Evolutionary conservation across 2,888 invertebrate genomes (phyloP), one percentile per base, ranked within the genome.

Genomic region (Limnephilus marmoratus): DNA sequence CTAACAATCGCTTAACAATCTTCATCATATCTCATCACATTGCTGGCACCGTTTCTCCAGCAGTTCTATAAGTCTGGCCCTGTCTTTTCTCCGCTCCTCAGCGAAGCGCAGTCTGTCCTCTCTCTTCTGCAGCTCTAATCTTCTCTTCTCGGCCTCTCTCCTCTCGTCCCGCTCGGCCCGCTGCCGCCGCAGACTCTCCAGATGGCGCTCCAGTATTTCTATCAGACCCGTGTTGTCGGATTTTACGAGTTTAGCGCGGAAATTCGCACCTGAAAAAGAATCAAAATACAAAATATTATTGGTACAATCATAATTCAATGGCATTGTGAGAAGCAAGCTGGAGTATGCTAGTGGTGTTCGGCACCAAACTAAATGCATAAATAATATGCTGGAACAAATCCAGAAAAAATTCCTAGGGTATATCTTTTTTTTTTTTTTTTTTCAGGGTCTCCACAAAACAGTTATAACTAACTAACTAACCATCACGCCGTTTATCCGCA

Each of bases 61-160:
- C 24, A 89, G n/a, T 18, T 68, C 18, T 24, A 89, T 68, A 24
- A 89, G 88, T 80, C 41, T 81, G 11, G 68, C 88, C 81, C 80
- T 31, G 18, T 89, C 88, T 41, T 81, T 24, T n/a, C 41, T 80
- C n/a, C 81, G 34, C 80, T 89, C 88, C 88, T 89, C 68, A 9
- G 87, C 88, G 18, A 80, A 34, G 29, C 81, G 37, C 88, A 68
- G 41, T n/a, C 88, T 68, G 12, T 89, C 87, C 68, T 81, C 81
- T 31, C 87, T 53, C 87, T 49, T 41, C 86, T 86, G 86, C n/a
- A 86, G 86, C 45, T 86, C 86, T 49, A 86, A n/a, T 11, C 45
- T 86, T 29, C 45, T 86, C 86, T 45, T 86, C 13, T 86, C 86
- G 3, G 86, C 86, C 29, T 86, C 86, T 11, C 88, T 34, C 13